Conservation (phyloP, 2,888 invertebrate species). For the Calameuta filiformis region DNA sequence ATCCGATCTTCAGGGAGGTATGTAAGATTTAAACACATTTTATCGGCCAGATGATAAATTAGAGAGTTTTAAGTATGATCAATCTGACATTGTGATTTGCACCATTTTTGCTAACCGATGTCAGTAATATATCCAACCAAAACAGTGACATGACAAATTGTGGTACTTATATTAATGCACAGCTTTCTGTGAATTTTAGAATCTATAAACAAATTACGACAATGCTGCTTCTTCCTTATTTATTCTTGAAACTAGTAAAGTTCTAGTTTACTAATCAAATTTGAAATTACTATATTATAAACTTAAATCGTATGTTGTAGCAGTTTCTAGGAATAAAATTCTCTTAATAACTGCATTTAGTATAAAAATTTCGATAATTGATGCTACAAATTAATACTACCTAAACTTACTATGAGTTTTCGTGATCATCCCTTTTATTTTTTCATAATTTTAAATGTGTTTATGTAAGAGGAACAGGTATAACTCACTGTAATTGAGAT, state of each 20-base stretch:
- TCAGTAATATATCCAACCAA: background rate
- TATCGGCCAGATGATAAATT: slow-evolving; percentile 18
- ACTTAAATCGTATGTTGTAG: background rate
- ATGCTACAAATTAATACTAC: background rate
- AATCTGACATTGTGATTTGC: background rate
- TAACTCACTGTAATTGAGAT: background rate
- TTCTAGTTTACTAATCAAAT: background rate
- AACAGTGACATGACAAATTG: background rate
- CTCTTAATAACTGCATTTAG: background rate
- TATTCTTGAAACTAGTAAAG: background rate
- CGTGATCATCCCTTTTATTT: background rate
- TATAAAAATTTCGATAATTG: background rate
- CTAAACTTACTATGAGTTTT: background rate
- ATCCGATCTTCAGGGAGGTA: slow-evolving; percentile 3
- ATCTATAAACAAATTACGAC: background rate
- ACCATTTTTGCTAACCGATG: background rate
- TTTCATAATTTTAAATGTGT: background rate
- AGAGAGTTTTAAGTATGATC: background rate
- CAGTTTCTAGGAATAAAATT: background rate
- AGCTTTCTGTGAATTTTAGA: background rate
- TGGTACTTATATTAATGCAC: background rate
- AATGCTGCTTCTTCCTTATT: background rate
- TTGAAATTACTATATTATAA: background rate
- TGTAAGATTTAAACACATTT: slow-evolving; percentile 14
- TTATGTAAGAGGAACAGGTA: background rate